Conservation (phyloP, 1,140 invertebrate species). For the Oryzaephilus surinamensis region DNA sequence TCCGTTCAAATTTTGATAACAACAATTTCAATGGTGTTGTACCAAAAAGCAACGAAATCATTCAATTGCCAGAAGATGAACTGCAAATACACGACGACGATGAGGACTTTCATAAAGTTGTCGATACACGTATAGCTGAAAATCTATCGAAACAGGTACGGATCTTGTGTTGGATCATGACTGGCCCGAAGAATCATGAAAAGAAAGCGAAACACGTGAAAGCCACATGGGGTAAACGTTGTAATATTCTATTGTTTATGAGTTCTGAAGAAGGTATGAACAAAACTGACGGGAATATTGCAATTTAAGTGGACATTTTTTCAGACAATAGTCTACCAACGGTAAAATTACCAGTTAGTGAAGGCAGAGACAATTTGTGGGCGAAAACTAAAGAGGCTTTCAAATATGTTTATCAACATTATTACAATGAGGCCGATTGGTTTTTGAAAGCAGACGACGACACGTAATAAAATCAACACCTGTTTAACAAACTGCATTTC, state of each 20-base stretch:
- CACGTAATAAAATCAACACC: no score
- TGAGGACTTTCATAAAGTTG: no score
- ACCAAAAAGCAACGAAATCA: no score
- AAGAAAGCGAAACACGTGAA: slow-evolving; percentile 86
- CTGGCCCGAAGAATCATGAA: slow-evolving; percentile 78
- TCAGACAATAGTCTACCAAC: slow-evolving; percentile 57
- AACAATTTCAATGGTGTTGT: no score
- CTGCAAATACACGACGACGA: no score
- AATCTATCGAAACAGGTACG: slow-evolving; percentile 64
- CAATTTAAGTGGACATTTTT: no score
- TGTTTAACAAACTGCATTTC: no score
- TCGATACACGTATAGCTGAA: no score
- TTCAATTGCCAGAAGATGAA: no score
- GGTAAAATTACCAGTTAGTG: slow-evolving; percentile 64
- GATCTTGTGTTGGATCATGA: slow-evolving; percentile 95
- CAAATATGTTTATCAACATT: slow-evolving; percentile 73
- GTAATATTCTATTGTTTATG: slow-evolving; percentile 85
- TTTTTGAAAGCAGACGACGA: slow-evolving; percentile 93
- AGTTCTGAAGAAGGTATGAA: slow-evolving; percentile 64
- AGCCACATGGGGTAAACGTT: slow-evolving; percentile 89
- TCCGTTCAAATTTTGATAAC: no score
- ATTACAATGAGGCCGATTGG: slow-evolving; percentile 79
- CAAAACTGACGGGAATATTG: no score
- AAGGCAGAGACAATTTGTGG: slow-evolving; percentile 86
- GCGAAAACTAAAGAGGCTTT: slow-evolving; percentile 95